Evolutionary conservation across 2,113 vertebrate genomes (phyloP).

Genomic region (Podocnemis expansa): DNA sequence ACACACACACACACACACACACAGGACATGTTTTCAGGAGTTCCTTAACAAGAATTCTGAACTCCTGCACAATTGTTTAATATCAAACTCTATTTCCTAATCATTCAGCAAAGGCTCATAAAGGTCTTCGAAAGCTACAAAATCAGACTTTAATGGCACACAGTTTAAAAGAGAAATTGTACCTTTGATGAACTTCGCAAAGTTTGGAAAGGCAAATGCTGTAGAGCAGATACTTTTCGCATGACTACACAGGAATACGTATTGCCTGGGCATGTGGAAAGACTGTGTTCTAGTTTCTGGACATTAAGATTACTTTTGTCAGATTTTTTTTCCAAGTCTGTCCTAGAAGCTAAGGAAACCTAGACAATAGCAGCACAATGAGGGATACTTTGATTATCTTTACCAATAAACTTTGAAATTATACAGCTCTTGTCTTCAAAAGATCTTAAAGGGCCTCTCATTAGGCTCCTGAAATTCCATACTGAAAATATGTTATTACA

Average conservation of each 20-base stretch:
- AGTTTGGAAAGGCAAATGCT: neutral
- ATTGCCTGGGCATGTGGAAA: neutral
- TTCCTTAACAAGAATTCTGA: conserved; percentile 6
- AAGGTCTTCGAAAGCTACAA: neutral
- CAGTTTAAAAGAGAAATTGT: neutral
- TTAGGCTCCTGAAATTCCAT: neutral
- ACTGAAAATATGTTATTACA: neutral
- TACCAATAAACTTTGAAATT: too few species aligned
- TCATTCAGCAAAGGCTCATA: neutral
- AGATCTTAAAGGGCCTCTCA: neutral
- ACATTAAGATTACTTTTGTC: neutral
- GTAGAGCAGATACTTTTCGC: neutral
- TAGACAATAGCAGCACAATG: neutral
- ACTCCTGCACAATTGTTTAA: neutral
- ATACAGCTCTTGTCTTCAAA: too few species aligned
- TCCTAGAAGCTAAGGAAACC: neutral
- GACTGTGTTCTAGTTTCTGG: neutral
- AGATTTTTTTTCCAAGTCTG: neutral
- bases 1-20: too few species aligned
- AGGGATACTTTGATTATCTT: neutral
- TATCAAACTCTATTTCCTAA: neutral
- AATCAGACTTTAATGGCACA: neutral
- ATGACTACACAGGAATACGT: neutral
- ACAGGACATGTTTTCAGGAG: neutral
- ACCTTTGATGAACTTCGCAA: neutral